Evolutionary conservation across 2,888 invertebrate genomes (phyloP).

Genomic region (Acleris cristana): DNA sequence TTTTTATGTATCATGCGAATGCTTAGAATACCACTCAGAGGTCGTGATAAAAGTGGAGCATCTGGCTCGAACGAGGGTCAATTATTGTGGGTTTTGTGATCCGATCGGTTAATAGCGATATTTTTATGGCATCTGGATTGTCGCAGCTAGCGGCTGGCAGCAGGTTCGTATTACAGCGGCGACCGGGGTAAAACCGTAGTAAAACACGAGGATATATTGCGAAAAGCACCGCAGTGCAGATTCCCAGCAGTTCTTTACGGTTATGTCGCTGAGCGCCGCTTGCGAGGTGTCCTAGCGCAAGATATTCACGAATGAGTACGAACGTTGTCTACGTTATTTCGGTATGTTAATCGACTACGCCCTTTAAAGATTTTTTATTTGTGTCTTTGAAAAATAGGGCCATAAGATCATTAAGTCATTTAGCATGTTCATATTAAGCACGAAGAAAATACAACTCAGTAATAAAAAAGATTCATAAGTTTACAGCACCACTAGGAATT

Average conservation of each 20-base stretch:
- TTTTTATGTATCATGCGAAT: slow-evolving; percentile 43
- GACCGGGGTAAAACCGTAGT: slow-evolving; percentile 27
- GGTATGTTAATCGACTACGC: too few relatives aligned
- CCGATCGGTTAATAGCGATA: slow-evolving; percentile 7
- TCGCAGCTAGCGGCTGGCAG: slow-evolving; percentile 7
- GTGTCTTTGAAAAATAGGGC: too few relatives aligned
- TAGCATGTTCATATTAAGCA: too few relatives aligned
- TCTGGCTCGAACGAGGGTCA: slow-evolving; percentile 11
- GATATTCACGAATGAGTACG: slow-evolving; percentile 14
- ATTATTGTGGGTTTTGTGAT: slow-evolving; percentile 2
- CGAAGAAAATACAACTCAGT: too few relatives aligned
- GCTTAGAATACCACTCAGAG: slow-evolving; percentile 46
- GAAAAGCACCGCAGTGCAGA: slow-evolving; percentile 44
- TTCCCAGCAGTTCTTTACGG: slow-evolving; percentile 31
- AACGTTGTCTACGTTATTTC: not conserved
- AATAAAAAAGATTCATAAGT: too few relatives aligned
- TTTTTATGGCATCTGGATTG: slow-evolving; percentile 15
- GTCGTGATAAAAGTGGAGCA: slow-evolving; percentile 29
- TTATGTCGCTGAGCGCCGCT: slow-evolving; percentile 14
- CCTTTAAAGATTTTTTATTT: too few relatives aligned
- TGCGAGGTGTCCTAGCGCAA: slow-evolving; percentile 13
- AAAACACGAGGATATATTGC: slow-evolving; percentile 39
- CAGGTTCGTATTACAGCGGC: slow-evolving; percentile 16
- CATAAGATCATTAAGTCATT: too few relatives aligned
- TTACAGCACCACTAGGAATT: too few relatives aligned